Base-by-base conservation (phyloP, 2,113 vertebrate genomes). In the Gobiocypris rarus region DNA sequence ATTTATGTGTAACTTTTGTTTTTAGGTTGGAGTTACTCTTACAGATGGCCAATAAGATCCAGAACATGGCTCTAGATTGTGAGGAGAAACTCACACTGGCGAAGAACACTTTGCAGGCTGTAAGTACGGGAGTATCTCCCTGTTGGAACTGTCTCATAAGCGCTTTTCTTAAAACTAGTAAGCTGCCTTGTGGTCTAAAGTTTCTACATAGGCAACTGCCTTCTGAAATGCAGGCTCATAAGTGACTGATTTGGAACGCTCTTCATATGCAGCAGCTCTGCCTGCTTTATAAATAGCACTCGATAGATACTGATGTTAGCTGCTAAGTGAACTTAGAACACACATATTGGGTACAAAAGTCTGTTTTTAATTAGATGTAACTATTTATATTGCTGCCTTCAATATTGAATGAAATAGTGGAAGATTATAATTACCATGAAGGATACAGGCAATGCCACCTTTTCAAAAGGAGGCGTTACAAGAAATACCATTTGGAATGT, bases 71-170 rank as follows among this genome's bases (percentile, higher is more conserved):
- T 90, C 91, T 99, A 91, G 97, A 95, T 92, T 98, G 97, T 89
- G 98, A 99, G 78, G 98, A 99, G 89, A 99, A 99, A 86, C 94
- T 99, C 84, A 99, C 98, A 22, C 92, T 99, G 0, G 97, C 97
- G 0, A 98, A 95, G 92, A 99, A 99, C 94, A 98, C 97, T 0
- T 94, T 99, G 26, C 98, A 99, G 85, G 96, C 98, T 61, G 98
- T 99, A 90, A 97, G 98, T 95, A 7, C 2, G 3, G 3, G 31
- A 31, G 7, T 65, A 34, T 54, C 17, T 17, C 3, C 17, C 41
- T 43, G 6, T 52, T 14, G 4, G 26, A 24, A 11, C n/a, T 24
- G n/a, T 24, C n/a, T 59, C 22, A 24, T 54, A 54, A 54, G 17
- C 50, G 19, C 15, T 54, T 54, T 54, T 59, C 58, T n/a, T 24